Base-by-base conservation (phyloP, 2,113 vertebrate genomes). In the Anhinga rufa region DNA sequence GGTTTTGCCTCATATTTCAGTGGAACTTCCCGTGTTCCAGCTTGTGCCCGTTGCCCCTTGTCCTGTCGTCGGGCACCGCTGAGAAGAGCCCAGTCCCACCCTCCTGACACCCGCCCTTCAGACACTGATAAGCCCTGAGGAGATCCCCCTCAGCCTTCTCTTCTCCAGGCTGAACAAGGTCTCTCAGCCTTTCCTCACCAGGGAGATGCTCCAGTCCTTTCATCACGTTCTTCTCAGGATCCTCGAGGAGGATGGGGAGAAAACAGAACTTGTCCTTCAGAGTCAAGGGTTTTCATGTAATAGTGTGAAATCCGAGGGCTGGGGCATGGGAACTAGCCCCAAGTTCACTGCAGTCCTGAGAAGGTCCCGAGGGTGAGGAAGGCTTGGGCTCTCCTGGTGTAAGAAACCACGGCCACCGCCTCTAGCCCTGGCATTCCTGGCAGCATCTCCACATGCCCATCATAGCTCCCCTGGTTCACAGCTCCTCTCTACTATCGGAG, bases 401-500 rank as follows among this genome's bases (percentile, higher is more conserved):
- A 19, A 61, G 49, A 90, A 49, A 71, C 10, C 38, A 20, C 1
- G 4, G 54, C 34, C 46, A n/a, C 10, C 4, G 5, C 22, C 61
- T 78, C n/a, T 6, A 54, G 25, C 5, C 14, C 20, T 36, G 28
- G 1, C 5, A 0, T n/a, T 80, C 54, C 42, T 60, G 60, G 14
- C 44, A 42, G 18, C 2, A 6, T n/a, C 14, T 65, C 40, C n/a
- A 46, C 48, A 14, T 28, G 36, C 40, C 51, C 25, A 3, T 36
- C 8, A 0, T 2, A 44, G 31, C 26, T 79, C 24, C 3, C 2
- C 19, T 70, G 55, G 42, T n/a, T 48, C 58, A 72, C 49, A 70
- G 17, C 31, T 46, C 19, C 40, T 58, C 4, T n/a, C 36, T 42
- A 10, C 42, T 36, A 1, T 6, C 0, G 0, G 29, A 78, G 29